phyloP scores from a whole-genome alignment of 2,113 vertebrate species.

The Dasyurus viverrinus region DNA sequence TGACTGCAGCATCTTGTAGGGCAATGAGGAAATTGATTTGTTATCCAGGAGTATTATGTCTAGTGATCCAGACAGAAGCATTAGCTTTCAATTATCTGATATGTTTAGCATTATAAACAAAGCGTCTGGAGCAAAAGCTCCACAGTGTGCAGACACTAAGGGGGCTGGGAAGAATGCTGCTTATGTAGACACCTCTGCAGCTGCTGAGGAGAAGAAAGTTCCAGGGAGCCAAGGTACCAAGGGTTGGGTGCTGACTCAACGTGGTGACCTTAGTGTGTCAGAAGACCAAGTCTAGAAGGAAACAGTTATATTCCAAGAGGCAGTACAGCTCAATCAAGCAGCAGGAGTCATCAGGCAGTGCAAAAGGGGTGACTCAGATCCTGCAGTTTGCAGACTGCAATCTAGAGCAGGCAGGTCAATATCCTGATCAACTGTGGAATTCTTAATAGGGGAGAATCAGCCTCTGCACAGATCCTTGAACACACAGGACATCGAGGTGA shows the following conservation, averaged over 20 bases:
- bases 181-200: background rate
- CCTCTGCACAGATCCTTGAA: slow-evolving; percentile 22
- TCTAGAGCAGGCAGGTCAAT: slow-evolving; percentile 1
- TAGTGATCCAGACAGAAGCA: slow-evolving; percentile 74
- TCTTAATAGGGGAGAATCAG: background rate
- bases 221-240: slow-evolving; percentile 7
- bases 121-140: slow-evolving; percentile 35
- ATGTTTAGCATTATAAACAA: slow-evolving; percentile 81
- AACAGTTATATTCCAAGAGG: background rate
- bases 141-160: slow-evolving; percentile 35
- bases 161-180: background rate
- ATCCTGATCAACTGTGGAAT: slow-evolving; percentile 1
- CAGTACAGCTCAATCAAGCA: background rate
- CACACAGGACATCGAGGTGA: background rate
- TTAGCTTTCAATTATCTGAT: slow-evolving; percentile 82
- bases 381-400: slow-evolving; percentile 17
- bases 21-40: slow-evolving; percentile 76
- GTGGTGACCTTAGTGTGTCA: background rate
- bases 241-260: too few relatives aligned
- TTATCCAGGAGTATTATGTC: slow-evolving; percentile 71
- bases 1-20: slow-evolving; percentile 36
- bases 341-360: background rate
- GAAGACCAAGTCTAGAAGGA: background rate
- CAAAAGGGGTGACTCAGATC: slow-evolving; percentile 29
- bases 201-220: background rate